Evolutionary conservation across 2,113 vertebrate genomes (phyloP).

Genomic region (Terrapene triunguis): DNA sequence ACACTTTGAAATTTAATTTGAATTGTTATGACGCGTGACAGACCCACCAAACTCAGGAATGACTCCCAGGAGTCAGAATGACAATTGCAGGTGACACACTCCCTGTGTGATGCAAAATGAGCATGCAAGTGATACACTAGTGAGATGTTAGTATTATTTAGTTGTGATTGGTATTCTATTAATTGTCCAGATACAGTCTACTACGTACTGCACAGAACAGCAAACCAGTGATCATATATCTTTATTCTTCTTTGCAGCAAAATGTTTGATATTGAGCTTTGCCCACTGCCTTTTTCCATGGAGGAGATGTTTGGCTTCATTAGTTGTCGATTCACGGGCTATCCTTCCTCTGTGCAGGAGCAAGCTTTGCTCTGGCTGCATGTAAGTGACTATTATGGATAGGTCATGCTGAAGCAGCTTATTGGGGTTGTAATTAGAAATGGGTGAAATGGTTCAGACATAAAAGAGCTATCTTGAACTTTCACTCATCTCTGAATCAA

Average conservation of each 20-base stretch:
- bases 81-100: neutral
- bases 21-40: neutral
- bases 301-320: conserved; percentile 99
- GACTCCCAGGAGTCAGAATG: neutral
- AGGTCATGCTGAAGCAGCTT: neutral
- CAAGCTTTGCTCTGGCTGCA: conserved; percentile 98
- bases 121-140: neutral
- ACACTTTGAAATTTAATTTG: neutral
- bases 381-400: conserved; percentile 80
- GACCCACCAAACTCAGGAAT: neutral
- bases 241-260: conserved; percentile 86
- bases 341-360: conserved; percentile 97
- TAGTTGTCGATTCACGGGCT: conserved; percentile 97
- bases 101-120: neutral
- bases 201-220: neutral
- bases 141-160: neutral
- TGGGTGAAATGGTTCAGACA: neutral
- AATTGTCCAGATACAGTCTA: neutral
- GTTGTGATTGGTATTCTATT: neutral
- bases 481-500: neutral
- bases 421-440: neutral
- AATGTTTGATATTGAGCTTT: conserved; percentile 99
- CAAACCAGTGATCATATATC: conserved; percentile 10
- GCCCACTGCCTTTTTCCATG: conserved; percentile 98
- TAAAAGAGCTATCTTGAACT: neutral